Conservation (phyloP, 2,113 vertebrate species). For the Dunckerocampus dactyliophorus region DNA sequence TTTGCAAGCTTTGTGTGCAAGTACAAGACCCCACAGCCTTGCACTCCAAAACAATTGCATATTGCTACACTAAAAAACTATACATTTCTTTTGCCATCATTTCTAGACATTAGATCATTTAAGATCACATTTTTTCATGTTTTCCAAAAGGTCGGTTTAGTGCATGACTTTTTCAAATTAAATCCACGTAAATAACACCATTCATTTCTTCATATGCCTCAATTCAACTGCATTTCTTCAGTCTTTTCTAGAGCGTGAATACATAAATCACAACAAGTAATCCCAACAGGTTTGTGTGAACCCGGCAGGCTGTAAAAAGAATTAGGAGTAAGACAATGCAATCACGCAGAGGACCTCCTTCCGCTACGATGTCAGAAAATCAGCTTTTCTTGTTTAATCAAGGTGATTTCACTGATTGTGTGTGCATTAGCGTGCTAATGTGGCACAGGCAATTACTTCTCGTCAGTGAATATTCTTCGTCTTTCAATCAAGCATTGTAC, state of each 20-base stretch:
- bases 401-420: constrained; percentile 29
- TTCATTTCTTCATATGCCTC: no score
- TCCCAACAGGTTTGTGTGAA: constrained; percentile 28
- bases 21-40: no score
- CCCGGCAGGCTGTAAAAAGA: constrained; percentile 44
- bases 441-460: constrained; percentile 27
- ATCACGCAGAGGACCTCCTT: constrained; percentile 45
- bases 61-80: no score
- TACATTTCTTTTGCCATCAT: no score
- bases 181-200: no score
- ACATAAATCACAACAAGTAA: constrained; percentile 47
- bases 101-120: no score
- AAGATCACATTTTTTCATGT: no score
- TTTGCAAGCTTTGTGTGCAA: background rate
- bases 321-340: constrained; percentile 33
- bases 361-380: constrained; percentile 27
- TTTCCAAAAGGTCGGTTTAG: no score
- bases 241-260: background rate
- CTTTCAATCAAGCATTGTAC: constrained; percentile 26
- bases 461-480: constrained; percentile 31
- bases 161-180: no score
- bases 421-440: constrained; percentile 33
- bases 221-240: background rate
- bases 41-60: no score
- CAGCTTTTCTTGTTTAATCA: constrained; percentile 44